Evolutionary conservation across 2,113 vertebrate genomes (phyloP).

Genomic region (Lepidothrix coronata): DNA sequence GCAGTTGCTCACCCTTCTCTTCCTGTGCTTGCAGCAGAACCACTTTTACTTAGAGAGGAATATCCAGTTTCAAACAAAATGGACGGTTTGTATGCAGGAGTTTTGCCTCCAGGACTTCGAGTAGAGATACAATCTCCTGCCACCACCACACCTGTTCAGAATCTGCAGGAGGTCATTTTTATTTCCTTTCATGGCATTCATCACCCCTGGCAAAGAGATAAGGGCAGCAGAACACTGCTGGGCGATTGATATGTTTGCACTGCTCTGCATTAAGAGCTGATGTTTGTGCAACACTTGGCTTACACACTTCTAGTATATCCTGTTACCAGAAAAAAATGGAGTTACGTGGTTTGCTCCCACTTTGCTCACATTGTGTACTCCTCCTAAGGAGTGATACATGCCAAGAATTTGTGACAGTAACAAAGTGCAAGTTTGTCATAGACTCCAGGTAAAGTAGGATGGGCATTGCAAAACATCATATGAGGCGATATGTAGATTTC

Average conservation of each 20-base stretch:
- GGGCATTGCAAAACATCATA: neutral
- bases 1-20: neutral
- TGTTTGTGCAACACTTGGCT: neutral
- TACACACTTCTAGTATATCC: neutral
- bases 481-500: neutral
- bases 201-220: neutral
- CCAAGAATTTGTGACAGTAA: neutral
- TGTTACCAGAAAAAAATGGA: neutral
- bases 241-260: rapidly evolving
- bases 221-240: neutral
- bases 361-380: neutral
- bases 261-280: neutral
- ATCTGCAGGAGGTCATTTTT: neutral
- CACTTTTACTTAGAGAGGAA: neutral
- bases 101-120: neutral
- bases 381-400: neutral
- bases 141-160: neutral
- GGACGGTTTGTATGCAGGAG: rapidly evolving
- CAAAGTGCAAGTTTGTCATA: neutral
- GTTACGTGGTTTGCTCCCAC: neutral
- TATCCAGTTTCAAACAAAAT: neutral
- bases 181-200: neutral
- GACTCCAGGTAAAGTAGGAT: neutral
- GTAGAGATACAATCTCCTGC: neutral
- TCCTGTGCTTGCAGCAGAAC: neutral